A percentile compares a stretch with the other conserved stretches of the same genome.
phyloP scores from a whole-genome alignment of 2,888 invertebrate genomes.

The Antheraea assamensis region DNA sequence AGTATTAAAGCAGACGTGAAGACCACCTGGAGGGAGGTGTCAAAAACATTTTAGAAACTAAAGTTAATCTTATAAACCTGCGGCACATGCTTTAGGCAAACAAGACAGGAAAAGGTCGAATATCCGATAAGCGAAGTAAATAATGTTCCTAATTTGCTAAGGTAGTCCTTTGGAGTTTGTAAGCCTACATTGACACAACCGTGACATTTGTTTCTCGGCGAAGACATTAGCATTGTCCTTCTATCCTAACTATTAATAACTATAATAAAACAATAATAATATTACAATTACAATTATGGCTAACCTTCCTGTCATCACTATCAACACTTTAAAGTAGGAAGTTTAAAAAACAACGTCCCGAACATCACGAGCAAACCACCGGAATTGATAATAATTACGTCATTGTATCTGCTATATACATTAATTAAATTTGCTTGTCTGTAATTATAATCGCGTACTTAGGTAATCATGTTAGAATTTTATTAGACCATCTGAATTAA shows the following conservation, averaged over 20 bases:
- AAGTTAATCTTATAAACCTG: neutral
- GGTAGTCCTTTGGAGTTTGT: too few relatives aligned
- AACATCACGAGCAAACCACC: neutral
- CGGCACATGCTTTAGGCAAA: neutral
- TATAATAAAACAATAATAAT: too few relatives aligned
- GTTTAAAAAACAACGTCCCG: neutral
- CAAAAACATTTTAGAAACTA: neutral
- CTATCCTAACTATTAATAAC: too few relatives aligned
- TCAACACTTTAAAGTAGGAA: neutral
- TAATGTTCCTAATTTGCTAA: too few relatives aligned
- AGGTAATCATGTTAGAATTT: neutral
- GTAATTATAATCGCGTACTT: neutral
- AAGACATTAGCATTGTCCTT: too few relatives aligned
- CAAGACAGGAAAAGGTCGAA: neutral
- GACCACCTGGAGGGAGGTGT: neutral
- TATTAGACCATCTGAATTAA: neutral
- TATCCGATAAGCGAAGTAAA: neutral
- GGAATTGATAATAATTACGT: neutral
- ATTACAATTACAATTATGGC: too few relatives aligned
- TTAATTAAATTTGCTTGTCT: conserved; percentile 1
- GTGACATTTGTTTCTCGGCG: too few relatives aligned
- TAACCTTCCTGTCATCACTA: neutral
- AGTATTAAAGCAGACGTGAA: neutral
- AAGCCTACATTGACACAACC: too few relatives aligned
- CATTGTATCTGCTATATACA: neutral